These are phyloP conservation scores for Parazoanthus darwini DNA, from an alignment of 92 coral and sea anemone species.

Conservation along the genomic window DNA sequence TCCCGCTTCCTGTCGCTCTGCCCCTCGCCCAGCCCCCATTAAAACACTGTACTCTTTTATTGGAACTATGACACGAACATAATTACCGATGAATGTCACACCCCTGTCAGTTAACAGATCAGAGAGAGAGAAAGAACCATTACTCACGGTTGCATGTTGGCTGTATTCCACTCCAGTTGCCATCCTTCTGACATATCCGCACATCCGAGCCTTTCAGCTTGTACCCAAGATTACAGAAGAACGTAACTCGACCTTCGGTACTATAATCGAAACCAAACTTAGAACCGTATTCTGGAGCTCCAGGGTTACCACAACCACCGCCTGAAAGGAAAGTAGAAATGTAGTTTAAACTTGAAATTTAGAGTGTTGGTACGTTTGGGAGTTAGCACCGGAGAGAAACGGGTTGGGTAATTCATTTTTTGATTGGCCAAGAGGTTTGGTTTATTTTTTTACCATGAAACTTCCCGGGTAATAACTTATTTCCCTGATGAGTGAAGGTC, in stretches of 20 bases:
- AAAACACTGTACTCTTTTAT: no score
- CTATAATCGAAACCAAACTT: constrained; percentile 49
- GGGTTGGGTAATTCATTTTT: no score
- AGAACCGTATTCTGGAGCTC: constrained; percentile 53
- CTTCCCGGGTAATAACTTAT: no score
- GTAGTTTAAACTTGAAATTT: background rate
- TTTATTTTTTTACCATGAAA: no score
- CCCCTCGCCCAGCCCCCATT: no score
- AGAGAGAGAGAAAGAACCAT: background rate
- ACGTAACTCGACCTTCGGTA: constrained; percentile 52
- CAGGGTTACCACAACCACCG: constrained; percentile 57
- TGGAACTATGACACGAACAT: no score
- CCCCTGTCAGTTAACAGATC: background rate
- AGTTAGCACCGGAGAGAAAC: no score
- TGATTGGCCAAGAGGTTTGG: no score
- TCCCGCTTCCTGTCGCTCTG: no score
- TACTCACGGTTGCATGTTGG: constrained; percentile 44
- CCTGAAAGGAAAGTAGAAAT: constrained; percentile 29
- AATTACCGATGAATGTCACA: background rate
- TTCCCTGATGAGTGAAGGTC: no score
- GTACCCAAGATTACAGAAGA: constrained; percentile 61
- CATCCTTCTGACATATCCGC: constrained; percentile 33
- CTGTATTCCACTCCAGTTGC: constrained; percentile 40
- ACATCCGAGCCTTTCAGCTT: constrained; percentile 50
- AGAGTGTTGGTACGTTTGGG: background rate